phyloP scores from a whole-genome alignment of 2,797 vertebrate genomes.

The Arvicola amphibius region DNA sequence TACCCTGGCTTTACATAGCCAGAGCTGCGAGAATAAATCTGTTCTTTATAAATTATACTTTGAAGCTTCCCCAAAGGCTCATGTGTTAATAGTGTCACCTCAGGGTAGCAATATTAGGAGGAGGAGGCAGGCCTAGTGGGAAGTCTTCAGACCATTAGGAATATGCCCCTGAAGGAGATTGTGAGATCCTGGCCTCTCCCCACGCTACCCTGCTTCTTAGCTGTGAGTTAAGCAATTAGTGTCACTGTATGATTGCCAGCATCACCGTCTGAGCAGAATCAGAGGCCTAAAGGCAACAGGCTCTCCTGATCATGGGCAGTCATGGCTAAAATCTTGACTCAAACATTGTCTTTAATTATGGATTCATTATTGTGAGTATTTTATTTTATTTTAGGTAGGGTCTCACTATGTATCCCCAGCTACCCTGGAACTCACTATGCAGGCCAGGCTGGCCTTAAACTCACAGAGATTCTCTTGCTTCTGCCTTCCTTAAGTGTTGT shows the following conservation, averaged over 20 bases:
- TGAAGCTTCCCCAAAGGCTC: background rate
- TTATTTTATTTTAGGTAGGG: background rate
- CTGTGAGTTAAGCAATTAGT: background rate
- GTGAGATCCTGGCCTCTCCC: background rate
- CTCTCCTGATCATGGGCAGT: background rate
- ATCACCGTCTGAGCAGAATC: too few species aligned
- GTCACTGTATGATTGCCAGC: rapidly evolving
- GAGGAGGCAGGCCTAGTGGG: background rate
- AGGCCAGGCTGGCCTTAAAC: background rate
- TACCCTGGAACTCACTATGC: background rate
- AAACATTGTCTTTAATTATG: background rate
- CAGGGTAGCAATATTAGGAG: background rate
- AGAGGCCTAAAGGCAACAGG: background rate
- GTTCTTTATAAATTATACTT: background rate
- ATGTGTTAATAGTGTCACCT: too few species aligned
- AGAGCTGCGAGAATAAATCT: background rate
- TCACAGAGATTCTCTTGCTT: background rate
- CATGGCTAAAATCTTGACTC: background rate
- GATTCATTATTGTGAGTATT: background rate
- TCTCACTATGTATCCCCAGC: background rate
- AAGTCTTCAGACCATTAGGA: background rate
- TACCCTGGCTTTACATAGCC: background rate
- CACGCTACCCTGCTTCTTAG: background rate
- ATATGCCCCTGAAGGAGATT: background rate
- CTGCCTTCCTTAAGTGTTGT: background rate